These are phyloP conservation scores for Numenius phaeopus DNA, from an alignment of 2,797 vertebrate genomes.

Conservation along the genomic window DNA sequence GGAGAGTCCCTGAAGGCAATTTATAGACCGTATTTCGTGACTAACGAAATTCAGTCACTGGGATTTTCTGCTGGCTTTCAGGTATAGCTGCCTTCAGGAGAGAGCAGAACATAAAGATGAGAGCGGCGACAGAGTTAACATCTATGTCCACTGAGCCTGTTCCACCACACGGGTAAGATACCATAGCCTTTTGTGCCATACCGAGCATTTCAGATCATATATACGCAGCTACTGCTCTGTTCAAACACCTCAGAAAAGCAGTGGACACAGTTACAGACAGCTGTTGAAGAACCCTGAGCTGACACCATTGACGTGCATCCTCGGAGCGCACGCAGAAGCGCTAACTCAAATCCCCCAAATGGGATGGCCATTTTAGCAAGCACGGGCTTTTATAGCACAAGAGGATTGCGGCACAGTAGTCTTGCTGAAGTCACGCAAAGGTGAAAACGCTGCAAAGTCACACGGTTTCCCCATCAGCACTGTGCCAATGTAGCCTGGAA, in stretches of 20 bases:
- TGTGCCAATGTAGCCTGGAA: not conserved
- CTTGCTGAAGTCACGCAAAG: not conserved
- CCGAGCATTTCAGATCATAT: rapidly evolving
- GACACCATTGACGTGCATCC: rapidly evolving
- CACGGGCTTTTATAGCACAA: rapidly evolving
- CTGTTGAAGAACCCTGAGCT: not conserved
- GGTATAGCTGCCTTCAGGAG: not conserved
- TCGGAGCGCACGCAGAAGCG: rapidly evolving
- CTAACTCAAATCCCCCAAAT: rapidly evolving
- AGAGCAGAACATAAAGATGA: not conserved
- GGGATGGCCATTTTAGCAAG: not conserved
- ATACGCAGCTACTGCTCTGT: rapidly evolving
- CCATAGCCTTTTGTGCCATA: rapidly evolving
- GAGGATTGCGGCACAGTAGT: rapidly evolving
- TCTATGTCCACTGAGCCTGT: rapidly evolving
- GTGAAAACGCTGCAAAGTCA: rapidly evolving
- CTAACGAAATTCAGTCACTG: not conserved
- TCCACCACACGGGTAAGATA: rapidly evolving
- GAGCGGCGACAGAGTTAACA: not conserved
- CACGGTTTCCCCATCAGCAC: not conserved
- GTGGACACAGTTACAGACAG: not conserved
- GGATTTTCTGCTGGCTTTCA: slow-evolving; percentile 51
- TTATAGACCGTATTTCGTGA: not conserved
- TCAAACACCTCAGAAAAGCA: not conserved
- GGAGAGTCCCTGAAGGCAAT: slow-evolving; percentile 44